Evolutionary conservation across 2,797 vertebrate species (phyloP), one percentile per base, ranked within the genome.

Genomic region (Xiphophorus birchmanni): DNA sequence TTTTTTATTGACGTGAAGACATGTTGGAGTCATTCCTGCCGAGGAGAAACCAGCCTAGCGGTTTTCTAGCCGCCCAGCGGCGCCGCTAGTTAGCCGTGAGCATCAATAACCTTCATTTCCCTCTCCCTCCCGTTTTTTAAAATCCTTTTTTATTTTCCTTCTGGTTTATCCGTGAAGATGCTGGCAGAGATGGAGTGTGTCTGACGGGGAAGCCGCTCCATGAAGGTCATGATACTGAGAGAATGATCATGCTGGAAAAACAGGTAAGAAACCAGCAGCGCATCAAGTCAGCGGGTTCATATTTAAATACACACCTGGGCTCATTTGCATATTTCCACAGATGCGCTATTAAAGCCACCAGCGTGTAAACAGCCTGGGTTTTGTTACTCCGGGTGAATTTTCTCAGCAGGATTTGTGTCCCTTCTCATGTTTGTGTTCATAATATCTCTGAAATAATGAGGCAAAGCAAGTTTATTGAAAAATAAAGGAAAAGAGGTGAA

Each of bases 201-300:
- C 63, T 89, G n/a, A 87, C 77, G 75, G 82, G 79, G 85, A 87
- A 91, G 90, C 82, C 72, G 85, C 88, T 88, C 87, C 90, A 86
- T 88, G 91, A 93, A 94, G 94, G 94, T 93, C 93, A 95, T 94
- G 95, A 92, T 87, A 88, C 88, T 75, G 94, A 90, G 91, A 95
- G 94, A 92, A 95, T 95, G 94, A 95, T 95, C 91, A 95, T 95
- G 95, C 93, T 95, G 93, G 95, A 95, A 93, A 95, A 95, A 94
- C 95, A 95, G 95, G 95, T 95, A 81, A 86, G 87, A 42, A 17
- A 52, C 4, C 1, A 67, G 26, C 4, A 32, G 0, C 18, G 63
- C 45, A 1, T 32, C 2, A 32, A 54, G 58, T 75, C 74, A 50
- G 9, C 12, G 48, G 75, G 52, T 80, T 76, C 45, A 17, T 52